phyloP scores from a whole-genome alignment of 2,888 invertebrate genomes.

The Stratiomys singularior region DNA sequence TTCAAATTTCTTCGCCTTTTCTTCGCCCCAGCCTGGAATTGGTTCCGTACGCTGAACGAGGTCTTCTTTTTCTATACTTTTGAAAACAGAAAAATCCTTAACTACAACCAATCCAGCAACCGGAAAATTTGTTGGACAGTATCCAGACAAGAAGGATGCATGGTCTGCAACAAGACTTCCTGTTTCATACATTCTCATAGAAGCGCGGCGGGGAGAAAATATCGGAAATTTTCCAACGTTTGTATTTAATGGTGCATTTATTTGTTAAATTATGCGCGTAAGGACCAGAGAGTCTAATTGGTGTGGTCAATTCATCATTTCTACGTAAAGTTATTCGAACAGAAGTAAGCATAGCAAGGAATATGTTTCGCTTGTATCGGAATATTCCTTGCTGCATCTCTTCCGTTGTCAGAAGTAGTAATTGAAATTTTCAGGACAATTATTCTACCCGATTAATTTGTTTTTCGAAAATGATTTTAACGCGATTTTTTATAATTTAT shows the following conservation, averaged over 20 bases:
- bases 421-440: no score
- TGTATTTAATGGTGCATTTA: background rate
- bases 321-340: background rate
- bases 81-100: constrained; percentile 19
- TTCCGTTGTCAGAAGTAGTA: no score
- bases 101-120: constrained; percentile 3
- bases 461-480: no score
- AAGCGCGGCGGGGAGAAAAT: background rate
- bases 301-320: background rate
- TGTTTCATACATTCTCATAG: background rate
- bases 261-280: background rate
- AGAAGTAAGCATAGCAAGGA: no score
- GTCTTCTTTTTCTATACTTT: background rate
- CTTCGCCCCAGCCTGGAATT: background rate
- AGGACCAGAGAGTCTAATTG: background rate
- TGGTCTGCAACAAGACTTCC: background rate
- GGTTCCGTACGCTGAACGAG: background rate
- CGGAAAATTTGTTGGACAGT: constrained; percentile 26
- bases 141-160: background rate
- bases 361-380: no score
- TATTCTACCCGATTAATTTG: no score
- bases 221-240: background rate
- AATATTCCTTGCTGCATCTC: no score
- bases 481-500: no score
- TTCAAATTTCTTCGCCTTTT: background rate